A percentile compares a stretch with the other conserved stretches of the same genome.
phyloP scores from a whole-genome alignment of 2,797 vertebrate species.

The Microctenopoma stevenorrisi region DNA sequence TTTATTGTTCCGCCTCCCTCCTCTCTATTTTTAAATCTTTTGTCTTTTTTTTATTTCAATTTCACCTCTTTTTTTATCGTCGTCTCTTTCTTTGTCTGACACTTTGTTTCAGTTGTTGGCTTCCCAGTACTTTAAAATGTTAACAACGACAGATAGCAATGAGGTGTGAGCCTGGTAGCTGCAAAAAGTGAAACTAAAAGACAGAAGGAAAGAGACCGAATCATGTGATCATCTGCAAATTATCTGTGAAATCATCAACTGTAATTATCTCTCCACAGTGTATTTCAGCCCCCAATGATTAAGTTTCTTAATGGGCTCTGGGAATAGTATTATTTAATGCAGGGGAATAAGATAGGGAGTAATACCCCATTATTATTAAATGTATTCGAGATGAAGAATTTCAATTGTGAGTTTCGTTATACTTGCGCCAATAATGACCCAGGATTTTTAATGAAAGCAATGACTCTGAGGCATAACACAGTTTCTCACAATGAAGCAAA shows the following conservation, averaged over 20 bases:
- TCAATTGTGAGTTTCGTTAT: slow-evolving; percentile 64
- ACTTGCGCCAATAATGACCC: slow-evolving; percentile 65
- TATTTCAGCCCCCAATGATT: slow-evolving; percentile 69
- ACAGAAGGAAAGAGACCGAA: slow-evolving; percentile 3
- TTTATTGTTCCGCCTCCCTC: slow-evolving; percentile 59
- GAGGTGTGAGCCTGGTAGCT: slow-evolving; percentile 8
- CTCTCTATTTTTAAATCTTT: slow-evolving; percentile 74
- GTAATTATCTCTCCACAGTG: slow-evolving; percentile 69
- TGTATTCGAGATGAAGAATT: slow-evolving; percentile 67
- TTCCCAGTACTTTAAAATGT: slow-evolving; percentile 29
- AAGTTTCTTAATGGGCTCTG: slow-evolving; percentile 70
- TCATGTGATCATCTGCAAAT: slow-evolving; percentile 58
- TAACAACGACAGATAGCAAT: slow-evolving; percentile 38
- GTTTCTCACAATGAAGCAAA: slow-evolving; percentile 53
- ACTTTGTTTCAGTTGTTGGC: slow-evolving; percentile 15
- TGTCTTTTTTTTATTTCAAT: slow-evolving; percentile 49
- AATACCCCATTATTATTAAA: slow-evolving; percentile 75
- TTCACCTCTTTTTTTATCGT: slow-evolving; percentile 61
- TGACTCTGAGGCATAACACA: slow-evolving; percentile 59
- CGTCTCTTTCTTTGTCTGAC: slow-evolving; percentile 42
- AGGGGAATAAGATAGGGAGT: slow-evolving; percentile 69
- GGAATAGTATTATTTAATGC: slow-evolving; percentile 75
- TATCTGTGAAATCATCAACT: slow-evolving; percentile 71
- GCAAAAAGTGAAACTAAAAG: slow-evolving; percentile 37
- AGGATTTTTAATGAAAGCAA: slow-evolving; percentile 68